Conservation (phyloP, 2,797 vertebrate genomes). For the Sebastes trivittatus region DNA sequence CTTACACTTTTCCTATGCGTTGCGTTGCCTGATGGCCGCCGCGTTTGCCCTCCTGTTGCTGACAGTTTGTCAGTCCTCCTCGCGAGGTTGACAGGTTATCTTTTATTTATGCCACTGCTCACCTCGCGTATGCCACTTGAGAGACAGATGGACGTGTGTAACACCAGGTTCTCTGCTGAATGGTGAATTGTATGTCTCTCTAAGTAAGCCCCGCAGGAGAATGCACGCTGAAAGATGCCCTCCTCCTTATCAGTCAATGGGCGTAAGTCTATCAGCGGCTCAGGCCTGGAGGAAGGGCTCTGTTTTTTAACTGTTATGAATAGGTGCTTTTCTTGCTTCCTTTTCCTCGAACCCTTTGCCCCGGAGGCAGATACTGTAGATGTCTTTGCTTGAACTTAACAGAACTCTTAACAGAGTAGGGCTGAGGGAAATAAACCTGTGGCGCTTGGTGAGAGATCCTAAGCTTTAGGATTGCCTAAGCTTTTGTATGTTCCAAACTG, state of each 20-base stretch:
- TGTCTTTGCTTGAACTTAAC: conserved; percentile 51
- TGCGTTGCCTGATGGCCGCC: conserved; percentile 11
- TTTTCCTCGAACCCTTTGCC: conserved; percentile 59
- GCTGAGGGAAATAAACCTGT: conserved; percentile 10
- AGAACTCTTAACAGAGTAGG: conserved; percentile 15
- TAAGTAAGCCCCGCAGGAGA: conserved; percentile 75
- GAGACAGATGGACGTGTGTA: conserved; percentile 59
- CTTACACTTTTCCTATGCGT: conserved; percentile 9
- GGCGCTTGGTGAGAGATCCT: not conserved
- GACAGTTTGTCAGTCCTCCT: conserved; percentile 45
- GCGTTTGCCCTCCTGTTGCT: conserved; percentile 17
- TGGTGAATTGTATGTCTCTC: conserved; percentile 65
- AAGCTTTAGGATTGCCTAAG: not conserved
- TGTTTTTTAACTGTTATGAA: conserved; percentile 81
- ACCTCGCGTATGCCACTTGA: conserved; percentile 41
- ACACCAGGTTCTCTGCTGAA: conserved; percentile 65
- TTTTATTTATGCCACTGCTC: conserved; percentile 68
- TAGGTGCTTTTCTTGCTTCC: conserved; percentile 78
- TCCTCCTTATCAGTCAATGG: conserved; percentile 78
- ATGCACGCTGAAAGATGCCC: conserved; percentile 80
- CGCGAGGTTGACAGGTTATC: conserved; percentile 55
- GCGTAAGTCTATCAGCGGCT: conserved; percentile 79
- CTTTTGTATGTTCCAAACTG: not conserved
- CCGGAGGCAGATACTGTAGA: conserved; percentile 55
- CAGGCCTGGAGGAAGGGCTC: conserved; percentile 71